Evolutionary conservation across 2,797 vertebrate species (phyloP), one percentile per base, ranked within the genome.

Genomic region (Pyrocephalus nanus): DNA sequence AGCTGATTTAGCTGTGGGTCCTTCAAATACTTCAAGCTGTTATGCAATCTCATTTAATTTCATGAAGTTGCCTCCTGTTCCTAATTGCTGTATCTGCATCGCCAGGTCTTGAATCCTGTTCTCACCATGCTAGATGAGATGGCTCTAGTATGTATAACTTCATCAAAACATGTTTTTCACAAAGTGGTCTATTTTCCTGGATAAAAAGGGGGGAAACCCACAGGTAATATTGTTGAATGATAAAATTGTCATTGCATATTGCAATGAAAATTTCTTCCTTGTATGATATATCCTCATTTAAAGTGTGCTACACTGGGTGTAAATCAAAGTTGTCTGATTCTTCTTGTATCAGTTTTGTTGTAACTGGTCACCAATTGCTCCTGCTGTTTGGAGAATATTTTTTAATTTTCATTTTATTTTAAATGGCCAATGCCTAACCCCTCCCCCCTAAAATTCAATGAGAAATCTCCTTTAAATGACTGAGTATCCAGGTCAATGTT

Each of bases 401-500:
- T 54, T 53, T n/a, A n/a, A 69, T 36, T 51, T 29, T 36, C 18
- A 15, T 60, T 54, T 78, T 36, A 14, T 62, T 64, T 77, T 69
- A 18, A 80, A 54, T 47, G 11, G 3, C 9, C 8, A 14, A 0
- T 83, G 50, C 15, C 30, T 76, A 36, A 8, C 43, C 17, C n/a
- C 16, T 14, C 4, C 22, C 26, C 17, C 9, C 23, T n/a, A 20
- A 79, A 67, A 65, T 50, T 73, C 16, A 83, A 58, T 22, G 25
- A 80, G 38, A 93, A 86, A 62, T 47, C 30, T 83, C 5, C 38
- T 85, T 83, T 67, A 66, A 60, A 76, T 55, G 11, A 11, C n/a
- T 62, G 58, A 75, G 4, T 61, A 88, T 73, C 45, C 62, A 93
- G 82, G 73, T 73, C 76, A 75, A 43, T 36, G 80, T 84, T 66